Base-by-base conservation (phyloP, 2,888 invertebrate species). In the Nemoura dubitans region DNA sequence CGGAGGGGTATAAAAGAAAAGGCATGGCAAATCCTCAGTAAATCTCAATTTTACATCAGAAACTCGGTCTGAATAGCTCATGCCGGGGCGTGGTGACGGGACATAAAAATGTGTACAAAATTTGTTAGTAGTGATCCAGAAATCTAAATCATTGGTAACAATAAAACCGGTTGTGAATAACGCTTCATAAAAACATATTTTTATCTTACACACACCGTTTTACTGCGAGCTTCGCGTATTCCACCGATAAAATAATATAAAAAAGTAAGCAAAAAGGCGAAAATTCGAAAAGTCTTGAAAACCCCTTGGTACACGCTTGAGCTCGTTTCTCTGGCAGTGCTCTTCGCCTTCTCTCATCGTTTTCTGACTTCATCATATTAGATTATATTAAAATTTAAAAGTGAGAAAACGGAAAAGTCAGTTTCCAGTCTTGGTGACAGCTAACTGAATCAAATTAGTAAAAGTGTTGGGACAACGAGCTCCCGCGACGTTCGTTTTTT, bases 381-480 rank as follows among this genome's bases (percentile, higher is more conserved):
- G 83, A 83, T 83, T 83, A 83, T 83, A 83, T 83, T 36, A 83
- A 78, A 78, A 83, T 83, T 83, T 83, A 42, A 83, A 83, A 83
- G 42, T 36, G 83, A 26, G 83, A 83, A 59, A 59, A 59, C 59
- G 42, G 36, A 83, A 43, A 43, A 83, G 36, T 42, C 30, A 83
- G 42, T 30, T 83, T 83, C 36, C 42, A 42, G 83, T 7, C 83
- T 83, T 83, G 83, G 30, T 83, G 83, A 83, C 83, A 83, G 83
- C 42, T 83, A 83, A 42, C 83, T 83, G 83, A 83, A 83, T 83
- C 42, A 83, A 83, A 83, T 83, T 83, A 83, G 83, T 78, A 26
- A 83, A 83, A 83, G 83, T 83, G 83, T 83, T 42, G 42, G 59
- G 36, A 83, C 83, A 26, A 83, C 36, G 27, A 83, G 43, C 26